Conservation (phyloP, 2,797 vertebrate genomes). For the Loris lydekkerianus region DNA sequence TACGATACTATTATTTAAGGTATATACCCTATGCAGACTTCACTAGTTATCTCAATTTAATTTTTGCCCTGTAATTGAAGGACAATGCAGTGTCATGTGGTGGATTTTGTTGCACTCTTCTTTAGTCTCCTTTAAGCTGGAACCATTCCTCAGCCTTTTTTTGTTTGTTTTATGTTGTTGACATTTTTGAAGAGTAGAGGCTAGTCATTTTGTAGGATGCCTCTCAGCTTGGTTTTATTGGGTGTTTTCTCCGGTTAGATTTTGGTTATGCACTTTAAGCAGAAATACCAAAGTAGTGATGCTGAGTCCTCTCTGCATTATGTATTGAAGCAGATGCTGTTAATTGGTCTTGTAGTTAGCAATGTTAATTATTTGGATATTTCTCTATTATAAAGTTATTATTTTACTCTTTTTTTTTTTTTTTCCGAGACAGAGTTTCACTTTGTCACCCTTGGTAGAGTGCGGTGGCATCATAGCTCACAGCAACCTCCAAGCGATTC, state of each 20-base stretch:
- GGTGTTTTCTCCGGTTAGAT: background rate
- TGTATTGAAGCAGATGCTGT: background rate
- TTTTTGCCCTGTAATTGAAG: background rate
- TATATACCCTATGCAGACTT: background rate
- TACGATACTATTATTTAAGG: background rate
- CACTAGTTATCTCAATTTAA: background rate
- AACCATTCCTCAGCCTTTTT: background rate
- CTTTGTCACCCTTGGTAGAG: too few species aligned
- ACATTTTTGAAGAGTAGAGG: background rate
- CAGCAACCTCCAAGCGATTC: too few species aligned
- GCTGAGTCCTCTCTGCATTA: background rate
- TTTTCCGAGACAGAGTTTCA: too few species aligned
- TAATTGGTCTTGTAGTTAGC: background rate
- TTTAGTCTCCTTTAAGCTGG: background rate
- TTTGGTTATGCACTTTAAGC: background rate
- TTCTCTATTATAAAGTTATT: background rate
- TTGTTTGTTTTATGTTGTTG: background rate
- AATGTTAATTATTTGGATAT: background rate
- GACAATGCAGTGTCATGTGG: background rate
- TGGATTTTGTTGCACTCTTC: background rate
- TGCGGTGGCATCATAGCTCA: too few species aligned
- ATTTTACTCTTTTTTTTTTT: background rate
- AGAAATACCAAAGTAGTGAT: background rate
- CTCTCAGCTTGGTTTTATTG: background rate
- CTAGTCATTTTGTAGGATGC: background rate